Percentiles rank a stretch among this genome's conserved stretches.
These are phyloP conservation scores for Dryococelus australis DNA, from an alignment of 2,888 invertebrate species.

Conservation along the genomic window DNA sequence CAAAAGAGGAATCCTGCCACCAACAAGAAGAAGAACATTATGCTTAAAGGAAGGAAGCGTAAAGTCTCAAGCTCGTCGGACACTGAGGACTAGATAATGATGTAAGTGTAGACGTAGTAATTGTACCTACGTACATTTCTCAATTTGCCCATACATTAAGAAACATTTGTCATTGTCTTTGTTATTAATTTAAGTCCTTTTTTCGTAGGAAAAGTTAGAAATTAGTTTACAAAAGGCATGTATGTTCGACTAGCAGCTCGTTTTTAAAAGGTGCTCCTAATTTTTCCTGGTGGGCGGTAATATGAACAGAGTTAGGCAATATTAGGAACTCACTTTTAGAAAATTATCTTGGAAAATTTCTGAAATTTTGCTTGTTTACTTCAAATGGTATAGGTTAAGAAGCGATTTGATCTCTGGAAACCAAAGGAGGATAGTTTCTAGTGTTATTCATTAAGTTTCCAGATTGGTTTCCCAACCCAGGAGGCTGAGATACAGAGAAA, in stretches of 20 bases:
- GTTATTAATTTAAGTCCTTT: background rate
- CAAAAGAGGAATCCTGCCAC: too few species aligned
- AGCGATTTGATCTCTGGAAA: too few species aligned
- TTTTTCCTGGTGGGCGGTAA: conserved; percentile 23
- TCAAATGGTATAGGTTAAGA: too few species aligned
- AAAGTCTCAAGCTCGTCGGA: too few species aligned
- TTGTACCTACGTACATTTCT: background rate
- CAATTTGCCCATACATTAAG: background rate
- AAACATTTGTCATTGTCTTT: background rate
- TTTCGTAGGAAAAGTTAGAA: background rate
- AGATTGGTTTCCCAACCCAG: too few species aligned
- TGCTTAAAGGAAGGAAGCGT: too few species aligned
- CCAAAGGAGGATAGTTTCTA: background rate
- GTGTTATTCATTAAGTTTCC: background rate
- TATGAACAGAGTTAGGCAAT: conserved; percentile 16
- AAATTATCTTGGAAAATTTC: background rate
- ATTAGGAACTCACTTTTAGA: background rate
- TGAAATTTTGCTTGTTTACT: background rate
- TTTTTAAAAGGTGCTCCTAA: conserved; percentile 3
- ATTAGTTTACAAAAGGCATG: background rate
- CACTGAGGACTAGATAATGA: too few species aligned
- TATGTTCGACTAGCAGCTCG: background rate
- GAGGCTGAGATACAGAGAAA: too few species aligned
- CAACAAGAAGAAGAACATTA: too few species aligned
- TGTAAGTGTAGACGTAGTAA: too few species aligned